Percentiles rank a stretch among this genome's conserved stretches.
Conservation (phyloP, 2,797 vertebrate genomes). For the Parauchenoglanis punctatus region DNA sequence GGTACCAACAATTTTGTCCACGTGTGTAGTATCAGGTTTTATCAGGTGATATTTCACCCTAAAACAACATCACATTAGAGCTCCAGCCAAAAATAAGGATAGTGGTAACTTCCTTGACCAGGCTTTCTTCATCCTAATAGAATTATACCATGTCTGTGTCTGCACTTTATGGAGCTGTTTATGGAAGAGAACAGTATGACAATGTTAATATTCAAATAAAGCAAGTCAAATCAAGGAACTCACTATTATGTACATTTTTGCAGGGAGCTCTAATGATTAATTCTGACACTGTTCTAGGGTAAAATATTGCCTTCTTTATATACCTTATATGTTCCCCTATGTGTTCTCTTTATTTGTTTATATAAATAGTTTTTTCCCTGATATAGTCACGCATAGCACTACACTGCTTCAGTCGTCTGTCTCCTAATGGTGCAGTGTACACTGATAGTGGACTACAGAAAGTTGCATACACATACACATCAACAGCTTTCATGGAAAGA, state of each 20-base stretch:
- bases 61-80: not conserved
- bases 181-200: not conserved
- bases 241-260: not conserved
- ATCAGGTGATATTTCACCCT: not conserved
- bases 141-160: not conserved
- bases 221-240: not conserved
- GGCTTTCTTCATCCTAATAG: not conserved
- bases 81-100: not conserved
- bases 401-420: not conserved
- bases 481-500: not conserved
- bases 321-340: not conserved
- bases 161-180: not conserved
- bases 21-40: not conserved
- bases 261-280: not conserved
- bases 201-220: not conserved
- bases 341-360: not conserved
- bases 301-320: not conserved
- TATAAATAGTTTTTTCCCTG: not conserved
- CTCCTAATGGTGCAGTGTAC: not conserved
- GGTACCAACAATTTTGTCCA: too few relatives aligned
- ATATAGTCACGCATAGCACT: not conserved
- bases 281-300: not conserved
- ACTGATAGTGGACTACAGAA: slow-evolving; percentile 4
- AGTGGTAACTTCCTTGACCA: not conserved
- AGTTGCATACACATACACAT: not conserved